Conservation (phyloP, 2,888 invertebrate species). For the Shargacucullia verbasci region DNA sequence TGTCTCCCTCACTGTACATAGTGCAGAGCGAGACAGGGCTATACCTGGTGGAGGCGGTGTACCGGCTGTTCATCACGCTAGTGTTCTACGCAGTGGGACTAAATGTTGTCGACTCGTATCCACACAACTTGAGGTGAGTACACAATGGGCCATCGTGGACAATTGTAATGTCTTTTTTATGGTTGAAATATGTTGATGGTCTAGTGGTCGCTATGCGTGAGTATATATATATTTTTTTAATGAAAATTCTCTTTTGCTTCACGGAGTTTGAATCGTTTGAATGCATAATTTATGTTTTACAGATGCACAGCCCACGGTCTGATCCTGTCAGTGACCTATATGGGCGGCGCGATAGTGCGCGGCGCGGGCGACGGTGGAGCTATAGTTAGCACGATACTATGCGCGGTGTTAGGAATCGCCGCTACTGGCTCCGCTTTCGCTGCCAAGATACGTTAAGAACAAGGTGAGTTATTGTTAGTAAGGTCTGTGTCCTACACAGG, state of each 20-base stretch:
- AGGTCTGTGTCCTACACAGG: too few relatives aligned
- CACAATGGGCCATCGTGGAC: too few relatives aligned
- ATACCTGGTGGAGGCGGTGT: slow-evolving; percentile 83
- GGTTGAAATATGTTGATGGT: too few relatives aligned
- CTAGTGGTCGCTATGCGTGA: too few relatives aligned
- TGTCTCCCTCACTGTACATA: slow-evolving; percentile 86
- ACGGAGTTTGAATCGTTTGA: too few relatives aligned
- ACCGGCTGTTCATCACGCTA: slow-evolving; percentile 82
- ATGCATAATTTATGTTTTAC: too few relatives aligned
- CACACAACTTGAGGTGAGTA: slow-evolving; percentile 88
- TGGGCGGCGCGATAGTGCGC: slow-evolving; percentile 84
- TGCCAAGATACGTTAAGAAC: slow-evolving; percentile 27
- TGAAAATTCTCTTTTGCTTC: too few relatives aligned
- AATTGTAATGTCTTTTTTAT: not conserved
- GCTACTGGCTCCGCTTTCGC: slow-evolving; percentile 56
- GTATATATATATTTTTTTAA: too few relatives aligned
- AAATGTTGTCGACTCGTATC: slow-evolving; percentile 87
- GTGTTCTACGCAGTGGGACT: slow-evolving; percentile 85
- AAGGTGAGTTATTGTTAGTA: too few relatives aligned
- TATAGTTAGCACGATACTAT: slow-evolving; percentile 54
- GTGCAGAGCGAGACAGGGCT: slow-evolving; percentile 75
- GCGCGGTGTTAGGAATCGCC: slow-evolving; percentile 58
- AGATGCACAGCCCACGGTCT: slow-evolving; percentile 90
- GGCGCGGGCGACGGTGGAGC: slow-evolving; percentile 71
- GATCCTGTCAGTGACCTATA: slow-evolving; percentile 84